Evolutionary conservation across 2,113 vertebrate genomes (phyloP).

Genomic region (Sialia sialis): DNA sequence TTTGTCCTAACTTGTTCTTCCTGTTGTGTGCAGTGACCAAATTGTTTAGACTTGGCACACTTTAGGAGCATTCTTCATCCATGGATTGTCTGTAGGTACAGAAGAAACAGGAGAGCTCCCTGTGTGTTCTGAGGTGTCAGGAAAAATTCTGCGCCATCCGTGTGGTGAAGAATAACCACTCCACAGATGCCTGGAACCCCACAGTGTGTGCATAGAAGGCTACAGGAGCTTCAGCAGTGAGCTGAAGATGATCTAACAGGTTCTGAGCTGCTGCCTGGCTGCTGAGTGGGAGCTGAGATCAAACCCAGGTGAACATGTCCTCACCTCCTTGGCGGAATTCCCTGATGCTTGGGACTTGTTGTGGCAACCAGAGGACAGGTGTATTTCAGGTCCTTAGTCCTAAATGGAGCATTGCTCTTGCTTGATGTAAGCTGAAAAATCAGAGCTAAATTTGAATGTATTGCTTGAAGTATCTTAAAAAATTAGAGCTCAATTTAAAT

Average conservation of each 20-base stretch:
- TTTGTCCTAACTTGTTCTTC: neutral
- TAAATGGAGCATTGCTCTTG: rapidly evolving
- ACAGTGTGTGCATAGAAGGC: neutral
- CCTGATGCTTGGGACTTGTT: neutral
- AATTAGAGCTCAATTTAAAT: neutral
- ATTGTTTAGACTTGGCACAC: neutral
- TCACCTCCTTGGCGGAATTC: neutral
- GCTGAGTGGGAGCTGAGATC: neutral
- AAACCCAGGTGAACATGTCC: neutral
- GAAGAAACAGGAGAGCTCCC: neutral
- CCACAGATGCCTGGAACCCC: neutral
- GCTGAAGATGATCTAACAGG: neutral
- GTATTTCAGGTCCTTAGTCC: neutral
- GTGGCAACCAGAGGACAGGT: too few species aligned
- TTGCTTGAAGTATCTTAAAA: neutral
- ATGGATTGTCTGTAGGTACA: neutral
- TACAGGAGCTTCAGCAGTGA: neutral
- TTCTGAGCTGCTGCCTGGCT: neutral
- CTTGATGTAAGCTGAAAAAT: neutral
- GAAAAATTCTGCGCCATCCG: rapidly evolving
- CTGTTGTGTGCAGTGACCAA: neutral
- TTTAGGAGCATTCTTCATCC: neutral
- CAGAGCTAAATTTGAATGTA: neutral
- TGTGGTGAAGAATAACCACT: neutral
- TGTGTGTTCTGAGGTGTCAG: neutral